These are phyloP conservation scores for Dendrocincla fuliginosa DNA, from an alignment of 2,797 vertebrate genomes.

Conservation along the genomic window DNA sequence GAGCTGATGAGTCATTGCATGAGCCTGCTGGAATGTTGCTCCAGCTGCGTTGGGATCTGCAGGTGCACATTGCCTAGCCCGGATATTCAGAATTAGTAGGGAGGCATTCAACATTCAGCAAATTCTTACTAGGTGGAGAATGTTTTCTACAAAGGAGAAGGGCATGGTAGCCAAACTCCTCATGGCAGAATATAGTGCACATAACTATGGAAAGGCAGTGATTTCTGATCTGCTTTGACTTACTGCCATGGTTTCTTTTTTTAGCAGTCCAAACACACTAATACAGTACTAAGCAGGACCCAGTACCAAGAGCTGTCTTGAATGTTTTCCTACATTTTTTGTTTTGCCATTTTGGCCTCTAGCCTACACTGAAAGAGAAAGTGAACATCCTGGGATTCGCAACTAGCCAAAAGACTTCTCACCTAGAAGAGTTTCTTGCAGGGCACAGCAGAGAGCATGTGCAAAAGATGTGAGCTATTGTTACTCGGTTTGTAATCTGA, in stretches of 20 bases:
- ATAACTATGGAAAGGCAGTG: not conserved
- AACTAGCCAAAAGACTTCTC: constrained; percentile 19
- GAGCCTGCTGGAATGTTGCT: constrained; percentile 41
- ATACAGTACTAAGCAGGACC: not conserved
- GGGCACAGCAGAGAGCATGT: not conserved
- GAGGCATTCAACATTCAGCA: not conserved
- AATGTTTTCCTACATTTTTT: not conserved
- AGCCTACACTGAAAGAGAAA: not conserved
- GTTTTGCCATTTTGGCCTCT: not conserved
- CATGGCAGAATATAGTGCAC: not conserved
- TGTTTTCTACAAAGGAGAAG: not conserved
- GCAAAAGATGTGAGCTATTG: not conserved
- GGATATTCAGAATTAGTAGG: not conserved
- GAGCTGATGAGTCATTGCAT: constrained; percentile 11
- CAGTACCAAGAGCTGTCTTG: not conserved
- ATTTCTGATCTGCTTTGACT: not conserved
- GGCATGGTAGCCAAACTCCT: not conserved
- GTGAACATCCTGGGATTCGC: not conserved
- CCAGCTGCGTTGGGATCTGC: not conserved
- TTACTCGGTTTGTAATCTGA: not conserved
- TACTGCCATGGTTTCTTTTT: not conserved
- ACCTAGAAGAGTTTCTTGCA: not conserved
- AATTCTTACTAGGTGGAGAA: constrained; percentile 11
- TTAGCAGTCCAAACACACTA: not conserved
- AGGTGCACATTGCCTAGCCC: constrained; percentile 21